Evolutionary conservation across 2,113 vertebrate species (phyloP).

Genomic region (Etheostoma cragini): DNA sequence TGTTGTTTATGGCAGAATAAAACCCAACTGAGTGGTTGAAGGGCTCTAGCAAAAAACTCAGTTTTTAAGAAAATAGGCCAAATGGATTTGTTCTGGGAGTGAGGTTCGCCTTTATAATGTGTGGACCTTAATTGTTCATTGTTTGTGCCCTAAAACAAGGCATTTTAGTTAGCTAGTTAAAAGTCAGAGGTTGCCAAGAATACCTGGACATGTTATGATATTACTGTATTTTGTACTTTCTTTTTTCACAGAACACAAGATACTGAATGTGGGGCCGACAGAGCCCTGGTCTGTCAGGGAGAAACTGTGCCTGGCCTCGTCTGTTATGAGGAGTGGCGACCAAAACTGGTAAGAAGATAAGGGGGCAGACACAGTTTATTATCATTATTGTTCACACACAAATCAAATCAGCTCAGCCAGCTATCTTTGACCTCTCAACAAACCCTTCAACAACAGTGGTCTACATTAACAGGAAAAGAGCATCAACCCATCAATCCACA

Average conservation of each 20-base stretch:
- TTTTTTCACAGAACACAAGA: constrained; percentile 90
- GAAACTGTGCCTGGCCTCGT: constrained; percentile 97
- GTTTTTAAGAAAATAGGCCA: neutral
- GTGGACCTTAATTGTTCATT: neutral
- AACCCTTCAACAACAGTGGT: neutral
- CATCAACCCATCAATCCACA: too few species aligned
- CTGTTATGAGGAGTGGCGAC: constrained; percentile 98
- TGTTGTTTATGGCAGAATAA: neutral
- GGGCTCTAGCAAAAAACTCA: too few species aligned
- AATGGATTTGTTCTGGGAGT: neutral
- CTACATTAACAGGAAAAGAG: neutral
- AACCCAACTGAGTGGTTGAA: neutral
- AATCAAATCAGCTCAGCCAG: neutral
- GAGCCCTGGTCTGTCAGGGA: constrained; percentile 98
- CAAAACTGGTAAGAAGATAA: constrained; percentile 92
- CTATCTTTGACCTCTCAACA: neutral
- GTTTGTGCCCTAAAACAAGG: neutral
- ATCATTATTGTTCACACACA: too few species aligned
- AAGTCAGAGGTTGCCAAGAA: neutral
- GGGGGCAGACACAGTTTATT: too few species aligned
- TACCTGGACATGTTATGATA: neutral
- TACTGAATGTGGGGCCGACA: constrained; percentile 92
- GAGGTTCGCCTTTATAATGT: neutral
- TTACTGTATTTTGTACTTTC: neutral
- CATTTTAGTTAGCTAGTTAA: neutral